Conservation (phyloP, 2,113 vertebrate species). For the Amphiprion ocellaris region DNA sequence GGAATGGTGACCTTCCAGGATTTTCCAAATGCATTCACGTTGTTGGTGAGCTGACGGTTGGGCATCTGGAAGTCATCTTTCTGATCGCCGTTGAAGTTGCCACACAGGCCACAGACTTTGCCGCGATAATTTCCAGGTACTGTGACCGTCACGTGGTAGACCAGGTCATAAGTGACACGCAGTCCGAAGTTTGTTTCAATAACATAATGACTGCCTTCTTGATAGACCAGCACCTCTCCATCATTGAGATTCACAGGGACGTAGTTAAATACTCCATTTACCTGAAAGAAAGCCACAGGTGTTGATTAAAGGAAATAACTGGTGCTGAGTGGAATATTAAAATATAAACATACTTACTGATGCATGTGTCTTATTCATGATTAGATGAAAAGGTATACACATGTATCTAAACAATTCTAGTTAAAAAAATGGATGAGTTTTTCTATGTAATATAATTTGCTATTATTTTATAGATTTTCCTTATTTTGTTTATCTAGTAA, state of each 20-base stretch:
- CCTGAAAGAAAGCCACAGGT: slow-evolving; percentile 58
- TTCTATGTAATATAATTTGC: too few relatives aligned
- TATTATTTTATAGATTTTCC: too few relatives aligned
- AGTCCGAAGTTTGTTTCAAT: slow-evolving; percentile 78
- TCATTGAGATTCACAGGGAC: slow-evolving; percentile 70
- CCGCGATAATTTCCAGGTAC: slow-evolving; percentile 76
- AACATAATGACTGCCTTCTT: slow-evolving; percentile 49
- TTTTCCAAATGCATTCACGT: slow-evolving; percentile 67
- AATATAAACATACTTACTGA: neutral
- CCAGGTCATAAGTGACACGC: slow-evolving; percentile 74
- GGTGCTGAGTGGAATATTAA: neutral
- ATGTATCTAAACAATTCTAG: too few relatives aligned
- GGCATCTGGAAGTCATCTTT: slow-evolving; percentile 73
- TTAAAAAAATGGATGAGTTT: too few relatives aligned
- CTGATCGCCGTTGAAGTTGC: slow-evolving; percentile 78
- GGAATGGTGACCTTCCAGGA: slow-evolving; percentile 77
- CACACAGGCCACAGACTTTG: slow-evolving; percentile 82
- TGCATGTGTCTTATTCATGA: neutral
- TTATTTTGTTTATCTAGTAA: too few relatives aligned
- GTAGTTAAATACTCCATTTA: slow-evolving; percentile 71
- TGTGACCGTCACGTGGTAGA: slow-evolving; percentile 74
- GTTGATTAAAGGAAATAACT: neutral
- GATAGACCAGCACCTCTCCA: slow-evolving; percentile 62
- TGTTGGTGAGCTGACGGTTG: neutral
- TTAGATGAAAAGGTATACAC: neutral